Percentiles rank a stretch among this genome's conserved stretches.
phyloP scores from a whole-genome alignment of 2,888 invertebrate genomes.

The Epistrophella euchroma region DNA sequence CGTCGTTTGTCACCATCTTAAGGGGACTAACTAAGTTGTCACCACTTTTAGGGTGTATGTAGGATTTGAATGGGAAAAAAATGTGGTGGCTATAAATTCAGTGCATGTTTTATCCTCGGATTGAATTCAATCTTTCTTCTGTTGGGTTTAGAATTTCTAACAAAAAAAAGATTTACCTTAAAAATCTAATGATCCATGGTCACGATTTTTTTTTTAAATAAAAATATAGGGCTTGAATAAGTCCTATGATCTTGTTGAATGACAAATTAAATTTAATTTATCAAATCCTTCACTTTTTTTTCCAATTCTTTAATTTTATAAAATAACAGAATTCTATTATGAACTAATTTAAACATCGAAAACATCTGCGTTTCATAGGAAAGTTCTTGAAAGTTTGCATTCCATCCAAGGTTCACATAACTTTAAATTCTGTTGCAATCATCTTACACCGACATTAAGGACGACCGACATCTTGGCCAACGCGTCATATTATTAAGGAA shows the following conservation, averaged over 20 bases:
- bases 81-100: too few relatives aligned
- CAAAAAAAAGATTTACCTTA: too few relatives aligned
- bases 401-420: constrained; percentile 9
- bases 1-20: too few relatives aligned
- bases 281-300: neutral
- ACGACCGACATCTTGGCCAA: constrained; percentile 28
- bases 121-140: too few relatives aligned
- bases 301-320: neutral
- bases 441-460: constrained; percentile 19
- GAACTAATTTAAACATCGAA: neutral
- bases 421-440: constrained; percentile 28
- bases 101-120: too few relatives aligned
- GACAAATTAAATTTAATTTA: neutral
- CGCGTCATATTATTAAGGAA: constrained; percentile 30
- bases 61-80: too few relatives aligned
- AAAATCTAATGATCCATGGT: too few relatives aligned
- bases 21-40: too few relatives aligned
- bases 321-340: neutral
- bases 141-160: too few relatives aligned
- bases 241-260: neutral
- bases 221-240: too few relatives aligned
- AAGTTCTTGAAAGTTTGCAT: neutral
- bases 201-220: too few relatives aligned
- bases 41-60: too few relatives aligned
- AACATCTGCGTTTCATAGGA: neutral